phyloP scores from a whole-genome alignment of 2,113 vertebrate genomes.

The Engraulis encrasicolus region DNA sequence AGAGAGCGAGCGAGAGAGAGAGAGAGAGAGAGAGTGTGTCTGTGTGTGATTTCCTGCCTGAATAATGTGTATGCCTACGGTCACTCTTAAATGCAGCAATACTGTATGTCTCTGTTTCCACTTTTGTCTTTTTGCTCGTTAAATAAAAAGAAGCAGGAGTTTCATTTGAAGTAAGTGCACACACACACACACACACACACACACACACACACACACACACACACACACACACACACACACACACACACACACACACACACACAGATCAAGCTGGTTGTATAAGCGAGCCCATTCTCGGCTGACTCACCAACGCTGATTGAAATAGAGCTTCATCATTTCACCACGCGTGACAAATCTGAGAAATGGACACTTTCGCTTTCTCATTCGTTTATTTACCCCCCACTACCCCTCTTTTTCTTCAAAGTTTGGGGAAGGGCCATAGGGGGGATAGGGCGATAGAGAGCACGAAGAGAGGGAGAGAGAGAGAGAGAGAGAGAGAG shows the following conservation, averaged over 20 bases:
- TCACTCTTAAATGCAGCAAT: no score
- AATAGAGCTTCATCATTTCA: conserved; percentile 52
- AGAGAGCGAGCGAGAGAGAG: no score
- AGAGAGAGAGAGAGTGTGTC: no score
- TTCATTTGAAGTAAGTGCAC: no score
- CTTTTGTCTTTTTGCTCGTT: no score
- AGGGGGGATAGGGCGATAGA: no score
- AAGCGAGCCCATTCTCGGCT: conserved; percentile 27
- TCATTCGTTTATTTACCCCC: conserved; percentile 15
- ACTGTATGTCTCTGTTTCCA: no score
- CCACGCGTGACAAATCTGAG: conserved; percentile 32
- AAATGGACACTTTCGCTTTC: conserved; percentile 30
- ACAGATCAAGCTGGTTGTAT: conserved; percentile 37
- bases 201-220: neutral
- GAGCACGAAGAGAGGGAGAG: neutral
- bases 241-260: neutral
- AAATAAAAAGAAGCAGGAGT: no score
- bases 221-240: neutral
- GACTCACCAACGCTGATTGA: conserved; percentile 43
- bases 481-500: neutral
- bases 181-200: conserved; percentile 1
- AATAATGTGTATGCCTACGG: no score
- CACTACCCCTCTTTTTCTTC: neutral
- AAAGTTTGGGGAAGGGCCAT: neutral
- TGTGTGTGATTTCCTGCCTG: no score